Base-by-base conservation (phyloP, 1,140 invertebrate genomes). In the Diabrotica undecimpunctata region DNA sequence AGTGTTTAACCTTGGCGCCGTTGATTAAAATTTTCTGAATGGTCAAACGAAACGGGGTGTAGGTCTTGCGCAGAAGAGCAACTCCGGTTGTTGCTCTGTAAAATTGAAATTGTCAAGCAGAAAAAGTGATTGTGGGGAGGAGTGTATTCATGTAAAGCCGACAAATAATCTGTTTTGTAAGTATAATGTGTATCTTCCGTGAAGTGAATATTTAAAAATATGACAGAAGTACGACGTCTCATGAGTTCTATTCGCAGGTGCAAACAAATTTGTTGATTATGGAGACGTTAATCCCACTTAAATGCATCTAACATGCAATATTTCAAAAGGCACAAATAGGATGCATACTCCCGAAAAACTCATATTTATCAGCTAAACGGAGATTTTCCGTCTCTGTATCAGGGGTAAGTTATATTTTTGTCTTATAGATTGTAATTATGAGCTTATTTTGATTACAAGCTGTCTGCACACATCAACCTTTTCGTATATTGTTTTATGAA, bases 1-100 rank as follows among this genome's bases (percentile, higher is more conserved):
- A 25, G 25, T 25, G 25, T 25, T 25, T 4, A 25, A 25, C 4
- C 4, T 25, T 25, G 25, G 25, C 25, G 25, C 25, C 25, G 25
- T 25, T 25, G 25, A 25, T 25, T 25, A 1, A 25, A 25, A 25
- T 25, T 25, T 25, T 25, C 4, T 4, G 6, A 65, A 62, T 66
- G 65, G 59, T 56, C 25, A 14, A 37, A 35, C 11, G 38, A 25
- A 25, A 36, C 11, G 61, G 65, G 46, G 54, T 61, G 54, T 61
- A 35, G 39, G 39, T 59, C 66, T 12, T 63, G 66, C 66, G 66
- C 61, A 53, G 25, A 54, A 60, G 12, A 13, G 35, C n/a, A 37
- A 67, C 61, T 63, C 61, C 55, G 66, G 66, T 67, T 67, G 61
- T 67, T 67, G 66, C 66, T 63, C 66, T 63, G 36, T 12, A 57